Base-by-base conservation (phyloP, 2,113 vertebrate genomes). In the Dicrurus megarhynchus region DNA sequence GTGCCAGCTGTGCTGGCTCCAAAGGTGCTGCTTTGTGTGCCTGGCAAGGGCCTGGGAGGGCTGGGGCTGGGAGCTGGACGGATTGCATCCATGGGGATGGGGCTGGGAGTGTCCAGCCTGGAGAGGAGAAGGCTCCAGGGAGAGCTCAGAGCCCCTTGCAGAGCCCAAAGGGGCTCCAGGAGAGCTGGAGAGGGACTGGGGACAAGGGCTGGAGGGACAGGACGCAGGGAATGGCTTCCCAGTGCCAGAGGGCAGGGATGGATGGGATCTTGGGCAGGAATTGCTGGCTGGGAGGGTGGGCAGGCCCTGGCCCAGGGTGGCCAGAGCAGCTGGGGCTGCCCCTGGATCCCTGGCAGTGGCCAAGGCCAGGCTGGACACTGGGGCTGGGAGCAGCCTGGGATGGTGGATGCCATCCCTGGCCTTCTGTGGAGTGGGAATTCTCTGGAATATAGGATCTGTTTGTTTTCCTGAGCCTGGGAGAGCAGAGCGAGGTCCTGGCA, bases 51-150 rank as follows among this genome's bases (percentile, higher is more conserved):
- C 30, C 10, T 13, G 65, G 75, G 35, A 77, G 70, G 49, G 77
- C 21, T 12, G 7, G 42, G 10, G 56, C 56, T 59, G 56, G n/a
- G n/a, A n/a, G 39, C 69, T 26, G 7, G 0, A 3, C 0, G 13
- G 59, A 0, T 15, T 57, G 67, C 27, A 3, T 42, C 86, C 44
- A 0, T 65, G 21, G 50, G 67, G 4, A 63, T 56, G 57, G 61
- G 26, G 57, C 49, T 71, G 59, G 59, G 41, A 64, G 18, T 1
- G 9, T 0, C 20, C 80, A 23, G 30, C 35, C 56, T 64, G 56
- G 50, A 13, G 27, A 30, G 1, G 59, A 0, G 13, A 22, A 9
- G 9, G 37, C 0, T 46, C 23, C 33, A 39, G 33, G 13, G 49
- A 63, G 41, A 77, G 26, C 85, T 55, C 1, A 1, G 12, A 87